phyloP scores from a whole-genome alignment of 2,113 vertebrate species.

The Ctenodactylus gundi region DNA sequence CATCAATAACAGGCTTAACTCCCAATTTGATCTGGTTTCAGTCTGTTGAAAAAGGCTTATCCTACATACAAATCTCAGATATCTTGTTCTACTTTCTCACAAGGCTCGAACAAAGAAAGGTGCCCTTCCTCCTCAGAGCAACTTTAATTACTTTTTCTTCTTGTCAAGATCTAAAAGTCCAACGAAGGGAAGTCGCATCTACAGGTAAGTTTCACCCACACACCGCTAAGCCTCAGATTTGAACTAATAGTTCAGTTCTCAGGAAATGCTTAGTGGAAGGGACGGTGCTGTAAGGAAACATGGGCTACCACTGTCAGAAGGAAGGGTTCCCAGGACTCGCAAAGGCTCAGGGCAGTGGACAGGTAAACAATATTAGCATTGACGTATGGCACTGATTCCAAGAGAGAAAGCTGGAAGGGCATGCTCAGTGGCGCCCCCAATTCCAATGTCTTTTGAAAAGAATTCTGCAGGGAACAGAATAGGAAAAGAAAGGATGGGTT shows the following conservation, averaged over 20 bases:
- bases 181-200: neutral
- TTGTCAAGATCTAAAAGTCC: neutral
- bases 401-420: neutral
- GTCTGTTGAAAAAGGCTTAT: neutral
- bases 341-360: neutral
- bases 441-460: neutral
- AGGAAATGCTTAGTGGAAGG: neutral
- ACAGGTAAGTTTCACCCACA: neutral
- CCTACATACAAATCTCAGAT: neutral
- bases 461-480: neutral
- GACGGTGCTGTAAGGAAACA: neutral
- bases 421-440: accelerated
- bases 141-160: neutral
- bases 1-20: neutral
- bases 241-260: neutral
- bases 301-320: neutral
- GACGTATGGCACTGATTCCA: too few species aligned
- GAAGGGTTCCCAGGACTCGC: neutral
- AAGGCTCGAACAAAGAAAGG: neutral
- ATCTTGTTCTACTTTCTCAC: neutral
- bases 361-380: neutral
- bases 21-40: neutral
- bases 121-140: neutral
- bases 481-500: neutral
- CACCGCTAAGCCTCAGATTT: neutral